phyloP scores from a whole-genome alignment of 2,797 vertebrate genomes.

The Adelosebastes latens region DNA sequence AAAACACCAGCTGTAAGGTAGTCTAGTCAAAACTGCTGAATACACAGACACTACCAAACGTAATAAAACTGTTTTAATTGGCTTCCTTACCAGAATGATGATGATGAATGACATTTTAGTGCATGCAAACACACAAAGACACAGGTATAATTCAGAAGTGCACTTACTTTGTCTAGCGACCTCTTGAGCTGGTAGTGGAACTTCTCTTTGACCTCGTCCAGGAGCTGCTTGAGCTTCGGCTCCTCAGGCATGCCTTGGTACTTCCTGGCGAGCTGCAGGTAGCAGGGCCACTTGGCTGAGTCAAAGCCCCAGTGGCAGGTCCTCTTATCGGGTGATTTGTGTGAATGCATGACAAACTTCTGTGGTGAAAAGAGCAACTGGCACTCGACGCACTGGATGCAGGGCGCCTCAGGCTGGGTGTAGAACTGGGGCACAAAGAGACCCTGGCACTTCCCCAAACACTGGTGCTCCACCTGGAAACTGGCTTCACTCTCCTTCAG shows the following conservation, averaged over 20 bases:
- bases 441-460: constrained; percentile 97
- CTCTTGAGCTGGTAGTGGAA: constrained; percentile 91
- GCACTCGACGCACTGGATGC: constrained; percentile 97
- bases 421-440: constrained; percentile 96
- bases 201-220: constrained; percentile 97
- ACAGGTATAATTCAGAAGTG: neutral
- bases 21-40: constrained; percentile 34
- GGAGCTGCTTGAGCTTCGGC: constrained; percentile 87
- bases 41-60: constrained; percentile 4
- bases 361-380: constrained; percentile 96
- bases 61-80: neutral
- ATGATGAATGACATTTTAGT: constrained; percentile 1
- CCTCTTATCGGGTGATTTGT: constrained; percentile 96
- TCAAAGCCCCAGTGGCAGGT: constrained; percentile 99
- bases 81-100: neutral
- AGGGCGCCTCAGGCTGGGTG: constrained; percentile 90
- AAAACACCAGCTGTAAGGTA: constrained; percentile 61
- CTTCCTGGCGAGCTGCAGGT: constrained; percentile 95
- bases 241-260: constrained; percentile 90
- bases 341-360: constrained; percentile 98
- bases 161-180: constrained; percentile 91
- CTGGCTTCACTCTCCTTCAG: constrained; percentile 92
- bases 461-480: constrained; percentile 98
- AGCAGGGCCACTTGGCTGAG: constrained; percentile 97
- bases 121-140: constrained; percentile 8